These are phyloP conservation scores for Labrus mixtus DNA, from an alignment of 2,113 vertebrate species.

Conservation along the genomic window DNA sequence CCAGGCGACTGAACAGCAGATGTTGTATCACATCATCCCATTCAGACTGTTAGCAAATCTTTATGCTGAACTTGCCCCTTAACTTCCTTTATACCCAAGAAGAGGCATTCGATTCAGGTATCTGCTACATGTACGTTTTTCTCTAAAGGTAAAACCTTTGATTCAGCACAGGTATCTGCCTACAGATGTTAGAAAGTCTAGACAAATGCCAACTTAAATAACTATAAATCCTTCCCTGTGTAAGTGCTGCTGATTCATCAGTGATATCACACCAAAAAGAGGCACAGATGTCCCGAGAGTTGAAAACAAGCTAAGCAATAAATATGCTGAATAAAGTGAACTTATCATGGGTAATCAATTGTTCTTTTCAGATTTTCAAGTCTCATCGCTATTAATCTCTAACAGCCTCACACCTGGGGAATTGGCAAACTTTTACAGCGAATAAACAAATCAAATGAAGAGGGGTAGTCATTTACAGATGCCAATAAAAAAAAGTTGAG, in stretches of 20 bases:
- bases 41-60: constrained; percentile 39
- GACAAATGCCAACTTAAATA: constrained; percentile 34
- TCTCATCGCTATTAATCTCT: constrained; percentile 60
- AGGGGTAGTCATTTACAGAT: constrained; percentile 34
- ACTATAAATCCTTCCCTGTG: constrained; percentile 23
- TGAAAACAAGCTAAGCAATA: constrained; percentile 67
- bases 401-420: constrained; percentile 6
- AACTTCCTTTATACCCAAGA: constrained; percentile 19
- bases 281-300: constrained; percentile 28
- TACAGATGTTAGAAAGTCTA: constrained; percentile 29
- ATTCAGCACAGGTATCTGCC: neutral
- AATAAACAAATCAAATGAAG: constrained; percentile 56
- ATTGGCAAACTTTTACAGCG: constrained; percentile 24
- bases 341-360: constrained; percentile 67
- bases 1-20: constrained; percentile 59
- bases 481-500: constrained; percentile 7
- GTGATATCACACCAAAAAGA: constrained; percentile 51
- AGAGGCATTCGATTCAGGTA: constrained; percentile 22
- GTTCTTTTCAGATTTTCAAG: constrained; percentile 56
- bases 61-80: constrained; percentile 9
- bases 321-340: constrained; percentile 69
- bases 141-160: neutral
- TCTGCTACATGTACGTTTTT: neutral
- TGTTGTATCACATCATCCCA: constrained; percentile 37
- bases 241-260: constrained; percentile 43